These are phyloP conservation scores for Acromyrmex charruanus DNA, from an alignment of 1,140 invertebrate species.

Conservation along the genomic window DNA sequence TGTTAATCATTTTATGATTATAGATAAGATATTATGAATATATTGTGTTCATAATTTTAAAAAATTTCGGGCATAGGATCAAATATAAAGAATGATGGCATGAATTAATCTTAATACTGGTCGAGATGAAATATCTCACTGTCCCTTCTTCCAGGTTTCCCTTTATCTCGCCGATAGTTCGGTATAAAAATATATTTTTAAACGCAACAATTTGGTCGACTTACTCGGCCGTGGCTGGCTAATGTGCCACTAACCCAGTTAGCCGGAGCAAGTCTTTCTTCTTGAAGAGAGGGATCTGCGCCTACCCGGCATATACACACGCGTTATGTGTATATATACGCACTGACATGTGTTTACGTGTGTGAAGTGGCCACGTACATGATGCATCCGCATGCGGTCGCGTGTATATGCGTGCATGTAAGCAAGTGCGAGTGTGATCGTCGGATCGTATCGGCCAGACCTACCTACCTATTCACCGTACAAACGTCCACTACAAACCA, in stretches of 20 bases:
- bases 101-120: not conserved
- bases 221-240: conserved; percentile 82
- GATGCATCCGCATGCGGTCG: not conserved
- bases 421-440: conserved; percentile 16
- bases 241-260: conserved; percentile 86
- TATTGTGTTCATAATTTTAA: not conserved
- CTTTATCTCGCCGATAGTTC: not conserved
- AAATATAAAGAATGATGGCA: not conserved
- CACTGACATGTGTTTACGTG: not conserved
- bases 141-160: not conserved
- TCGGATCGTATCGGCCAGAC: conserved; percentile 56
- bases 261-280: conserved; percentile 85
- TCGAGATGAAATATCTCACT: not conserved
- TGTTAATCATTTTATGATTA: too few relatives aligned
- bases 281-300: conserved; percentile 73
- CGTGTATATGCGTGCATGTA: not conserved
- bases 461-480: conserved; percentile 76
- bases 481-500: conserved; percentile 67
- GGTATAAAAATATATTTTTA: conserved; percentile 81
- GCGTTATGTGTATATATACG: conserved; percentile 23
- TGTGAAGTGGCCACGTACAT: not conserved
- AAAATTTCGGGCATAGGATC: not conserved
- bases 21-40: too few relatives aligned
- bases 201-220: conserved; percentile 82
- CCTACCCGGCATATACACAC: conserved; percentile 64